phyloP scores from a whole-genome alignment of 2,888 invertebrate species.

The Temnothorax ravouxi region DNA sequence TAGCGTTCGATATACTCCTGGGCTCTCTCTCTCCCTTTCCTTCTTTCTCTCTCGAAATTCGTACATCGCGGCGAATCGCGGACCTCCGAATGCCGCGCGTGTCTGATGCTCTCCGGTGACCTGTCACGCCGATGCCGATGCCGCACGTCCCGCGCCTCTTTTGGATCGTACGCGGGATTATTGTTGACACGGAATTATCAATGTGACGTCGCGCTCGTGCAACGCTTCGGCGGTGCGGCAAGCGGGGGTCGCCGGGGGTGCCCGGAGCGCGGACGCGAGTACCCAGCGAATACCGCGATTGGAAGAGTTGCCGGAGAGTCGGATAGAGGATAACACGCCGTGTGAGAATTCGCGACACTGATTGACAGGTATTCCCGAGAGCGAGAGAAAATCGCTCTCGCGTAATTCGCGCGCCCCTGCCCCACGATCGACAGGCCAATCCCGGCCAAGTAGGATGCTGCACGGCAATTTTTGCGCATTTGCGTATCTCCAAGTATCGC shows the following conservation, averaged over 20 bases:
- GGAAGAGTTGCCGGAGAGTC: constrained; percentile 65
- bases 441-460: constrained; percentile 11
- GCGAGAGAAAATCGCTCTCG: constrained; percentile 66
- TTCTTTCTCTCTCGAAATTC: constrained; percentile 8
- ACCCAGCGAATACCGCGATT: constrained; percentile 11
- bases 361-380: constrained; percentile 73
- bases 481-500: not conserved
- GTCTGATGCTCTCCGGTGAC: constrained; percentile 64
- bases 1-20: constrained; percentile 1
- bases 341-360: constrained; percentile 72
- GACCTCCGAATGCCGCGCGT: not conserved
- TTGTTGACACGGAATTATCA: constrained; percentile 69
- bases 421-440: constrained; percentile 32
- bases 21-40: not conserved
- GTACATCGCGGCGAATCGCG: constrained; percentile 27
- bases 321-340: constrained; percentile 42
- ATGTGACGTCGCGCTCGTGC: constrained; percentile 54
- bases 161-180: constrained; percentile 62
- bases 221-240: constrained; percentile 25
- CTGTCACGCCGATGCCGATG: constrained; percentile 58
- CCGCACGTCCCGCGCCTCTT: constrained; percentile 46
- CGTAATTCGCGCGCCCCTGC: constrained; percentile 52
- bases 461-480: constrained; percentile 30
- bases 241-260: not conserved
- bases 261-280: constrained; percentile 26